Evolutionary conservation across 1,140 invertebrate genomes (phyloP).

Genomic region (Sycobia sp.): DNA sequence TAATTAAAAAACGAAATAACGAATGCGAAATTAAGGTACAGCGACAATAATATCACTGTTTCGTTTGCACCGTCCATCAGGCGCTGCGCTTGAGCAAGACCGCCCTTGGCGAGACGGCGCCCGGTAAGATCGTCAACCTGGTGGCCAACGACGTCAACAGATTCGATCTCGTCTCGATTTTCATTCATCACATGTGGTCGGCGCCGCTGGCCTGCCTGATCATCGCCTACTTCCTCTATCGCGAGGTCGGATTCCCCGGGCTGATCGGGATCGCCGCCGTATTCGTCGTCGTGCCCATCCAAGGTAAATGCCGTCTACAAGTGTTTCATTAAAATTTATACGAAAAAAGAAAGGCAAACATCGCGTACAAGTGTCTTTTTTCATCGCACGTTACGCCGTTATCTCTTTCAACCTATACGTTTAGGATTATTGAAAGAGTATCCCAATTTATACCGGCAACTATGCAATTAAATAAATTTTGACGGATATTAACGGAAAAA

Average conservation of each 20-base stretch:
- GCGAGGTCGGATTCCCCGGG: conserved; percentile 68
- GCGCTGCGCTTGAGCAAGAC: conserved; percentile 67
- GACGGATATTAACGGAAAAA: no score
- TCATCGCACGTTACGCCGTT: no score
- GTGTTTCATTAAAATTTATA: no score
- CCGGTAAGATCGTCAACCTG: conserved; percentile 84
- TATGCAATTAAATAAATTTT: no score
- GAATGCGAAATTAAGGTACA: no score
- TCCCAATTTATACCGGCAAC: no score
- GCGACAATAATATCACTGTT: no score
- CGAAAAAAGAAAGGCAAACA: no score
- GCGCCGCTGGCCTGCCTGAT: conserved; percentile 70
- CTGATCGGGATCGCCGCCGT: conserved; percentile 73
- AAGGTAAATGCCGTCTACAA: conserved; percentile 63
- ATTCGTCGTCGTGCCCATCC: conserved; percentile 74
- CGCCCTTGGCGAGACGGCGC: conserved; percentile 76
- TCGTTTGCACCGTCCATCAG: conserved; percentile 45
- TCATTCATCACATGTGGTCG: conserved; percentile 69
- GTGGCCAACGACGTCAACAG: conserved; percentile 79
- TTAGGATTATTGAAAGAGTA: no score
- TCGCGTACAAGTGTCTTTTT: no score
- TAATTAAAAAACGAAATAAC: no score
- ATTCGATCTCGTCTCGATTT: conserved; percentile 67
- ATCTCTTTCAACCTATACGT: no score
- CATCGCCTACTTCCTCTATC: conserved; percentile 69